Percentiles rank a stretch among this genome's conserved stretches.
These are phyloP conservation scores for Rousettus madagascariensis DNA, from an alignment of 2,797 vertebrate species.

Conservation along the genomic window DNA sequence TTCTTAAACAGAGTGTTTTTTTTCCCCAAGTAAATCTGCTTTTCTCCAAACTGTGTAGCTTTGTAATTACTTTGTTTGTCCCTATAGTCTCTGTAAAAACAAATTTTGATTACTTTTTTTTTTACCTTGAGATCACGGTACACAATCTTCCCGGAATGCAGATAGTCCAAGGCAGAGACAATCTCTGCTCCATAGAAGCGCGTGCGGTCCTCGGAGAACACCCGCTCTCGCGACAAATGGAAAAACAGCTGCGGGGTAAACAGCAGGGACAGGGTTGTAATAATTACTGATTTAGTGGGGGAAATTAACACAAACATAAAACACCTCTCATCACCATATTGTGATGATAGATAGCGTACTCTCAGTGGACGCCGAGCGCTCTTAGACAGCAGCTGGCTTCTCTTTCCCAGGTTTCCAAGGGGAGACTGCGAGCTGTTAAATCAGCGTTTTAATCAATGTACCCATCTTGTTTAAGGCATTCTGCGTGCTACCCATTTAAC, in stretches of 20 bases:
- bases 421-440: slow-evolving; percentile 92
- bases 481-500: slow-evolving; percentile 89
- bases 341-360: slow-evolving; percentile 97
- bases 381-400: slow-evolving; percentile 98
- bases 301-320: slow-evolving; percentile 99
- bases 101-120: slow-evolving; percentile 84
- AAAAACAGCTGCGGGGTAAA: slow-evolving; percentile 99
- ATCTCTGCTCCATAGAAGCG: slow-evolving; percentile 99
- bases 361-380: slow-evolving; percentile 93
- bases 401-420: slow-evolving; percentile 91
- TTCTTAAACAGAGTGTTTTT: slow-evolving; percentile 48
- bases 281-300: slow-evolving; percentile 99
- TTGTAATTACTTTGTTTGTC: slow-evolving; percentile 89
- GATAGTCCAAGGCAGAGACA: slow-evolving; percentile 97
- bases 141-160: slow-evolving; percentile 98
- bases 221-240: slow-evolving; percentile 99
- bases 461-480: slow-evolving; percentile 97
- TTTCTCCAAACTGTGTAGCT: slow-evolving; percentile 83
- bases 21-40: slow-evolving; percentile 68
- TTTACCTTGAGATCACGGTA: slow-evolving; percentile 99
- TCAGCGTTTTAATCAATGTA: slow-evolving; percentile 99
- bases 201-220: slow-evolving; percentile 99
- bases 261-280: slow-evolving; percentile 99
- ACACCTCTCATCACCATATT: slow-evolving; percentile 99
- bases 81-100: slow-evolving; percentile 81